A percentile compares a stretch with the other conserved stretches of the same genome.
Conservation (phyloP, 2,888 invertebrate genomes). For the Erebia aethiops region DNA sequence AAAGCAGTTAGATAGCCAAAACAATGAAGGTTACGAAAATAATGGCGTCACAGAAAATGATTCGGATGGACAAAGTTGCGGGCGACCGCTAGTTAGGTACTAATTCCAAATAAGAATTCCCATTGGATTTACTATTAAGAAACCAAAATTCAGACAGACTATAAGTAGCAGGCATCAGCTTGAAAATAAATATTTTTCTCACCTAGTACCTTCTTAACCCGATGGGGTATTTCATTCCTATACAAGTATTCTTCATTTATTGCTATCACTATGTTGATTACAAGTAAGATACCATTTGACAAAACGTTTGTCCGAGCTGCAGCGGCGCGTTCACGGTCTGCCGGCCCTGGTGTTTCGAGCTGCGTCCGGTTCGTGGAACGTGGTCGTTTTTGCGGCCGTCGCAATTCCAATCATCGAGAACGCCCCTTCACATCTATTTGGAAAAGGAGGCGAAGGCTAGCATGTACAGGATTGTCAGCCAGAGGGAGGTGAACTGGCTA, state of each 20-base stretch:
- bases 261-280: conserved; percentile 72
- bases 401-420: conserved; percentile 8
- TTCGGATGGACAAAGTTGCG: too few relatives aligned
- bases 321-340: conserved; percentile 8
- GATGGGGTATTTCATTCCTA: conserved; percentile 81
- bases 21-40: conserved; percentile 14
- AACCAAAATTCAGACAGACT: too few relatives aligned
- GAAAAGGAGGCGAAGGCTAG: too few relatives aligned
- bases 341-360: conserved; percentile 1
- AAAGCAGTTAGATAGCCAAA: conserved; percentile 27
- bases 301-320: conserved; percentile 11
- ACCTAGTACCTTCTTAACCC: conserved; percentile 76
- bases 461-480: too few relatives aligned
- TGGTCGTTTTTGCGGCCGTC: conserved; percentile 8
- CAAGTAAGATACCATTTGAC: conserved; percentile 53
- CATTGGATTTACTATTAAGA: too few relatives aligned
- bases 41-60: conserved; percentile 22
- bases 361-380: conserved; percentile 9
- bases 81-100: too few relatives aligned
- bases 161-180: too few relatives aligned
- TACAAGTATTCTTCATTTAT: conserved; percentile 76
- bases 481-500: too few relatives aligned
- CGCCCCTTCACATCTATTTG: too few relatives aligned
- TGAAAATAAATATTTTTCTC: conserved; percentile 32
- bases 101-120: too few relatives aligned